Conservation (phyloP, 2,888 invertebrate genomes). For the Bruchidius siliquastri region DNA sequence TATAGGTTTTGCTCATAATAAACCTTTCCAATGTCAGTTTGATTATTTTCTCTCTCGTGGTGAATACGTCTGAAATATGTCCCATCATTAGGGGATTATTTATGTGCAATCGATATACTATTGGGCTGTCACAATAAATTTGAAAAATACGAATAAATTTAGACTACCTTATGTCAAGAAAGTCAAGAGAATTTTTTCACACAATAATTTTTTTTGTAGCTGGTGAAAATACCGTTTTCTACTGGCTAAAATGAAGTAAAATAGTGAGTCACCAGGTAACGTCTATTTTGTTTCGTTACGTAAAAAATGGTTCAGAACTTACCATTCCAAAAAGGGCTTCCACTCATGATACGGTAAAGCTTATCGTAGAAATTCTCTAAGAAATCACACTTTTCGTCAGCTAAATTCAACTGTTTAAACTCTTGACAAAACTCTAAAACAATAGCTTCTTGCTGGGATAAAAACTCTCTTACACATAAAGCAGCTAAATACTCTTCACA, state of each 20-base stretch:
- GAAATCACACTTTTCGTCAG: constrained; percentile 89
- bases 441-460: constrained; percentile 70
- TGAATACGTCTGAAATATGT: constrained; percentile 58
- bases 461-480: constrained; percentile 74
- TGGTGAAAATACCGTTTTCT: too few relatives aligned
- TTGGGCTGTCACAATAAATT: too few relatives aligned
- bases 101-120: not conserved
- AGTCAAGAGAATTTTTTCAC: too few relatives aligned
- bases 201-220: too few relatives aligned
- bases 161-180: too few relatives aligned
- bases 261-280: too few relatives aligned
- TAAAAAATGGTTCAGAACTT: too few relatives aligned
- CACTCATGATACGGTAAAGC: constrained; percentile 64
- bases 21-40: constrained; percentile 82
- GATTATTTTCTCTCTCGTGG: constrained; percentile 68
- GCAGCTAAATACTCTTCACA: constrained; percentile 69
- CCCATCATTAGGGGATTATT: not conserved
- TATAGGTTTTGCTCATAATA: constrained; percentile 88
- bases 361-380: constrained; percentile 76
- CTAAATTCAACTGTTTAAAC: constrained; percentile 71
- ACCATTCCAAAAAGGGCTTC: constrained; percentile 71
- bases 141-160: too few relatives aligned
- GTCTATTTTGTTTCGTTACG: too few relatives aligned
- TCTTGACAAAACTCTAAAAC: constrained; percentile 73
- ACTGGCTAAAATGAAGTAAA: too few relatives aligned